A percentile compares a stretch with the other conserved stretches of the same genome.
Evolutionary conservation across 2,888 invertebrate species (phyloP).

Genomic region (Panzeria rudis): DNA sequence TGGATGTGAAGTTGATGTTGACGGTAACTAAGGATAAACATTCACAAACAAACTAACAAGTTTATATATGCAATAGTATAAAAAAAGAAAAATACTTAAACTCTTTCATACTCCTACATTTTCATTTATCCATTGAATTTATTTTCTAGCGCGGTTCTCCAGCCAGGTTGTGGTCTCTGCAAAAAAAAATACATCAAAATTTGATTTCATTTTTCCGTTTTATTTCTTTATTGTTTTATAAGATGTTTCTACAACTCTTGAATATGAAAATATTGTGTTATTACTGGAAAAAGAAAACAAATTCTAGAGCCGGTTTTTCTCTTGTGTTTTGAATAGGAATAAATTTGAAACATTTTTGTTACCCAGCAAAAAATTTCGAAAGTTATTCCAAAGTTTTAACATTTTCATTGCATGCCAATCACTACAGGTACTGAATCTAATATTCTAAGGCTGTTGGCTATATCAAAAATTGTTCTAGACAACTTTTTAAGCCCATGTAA

Average conservation of each 20-base stretch:
- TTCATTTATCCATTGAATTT: slow-evolving; percentile 67
- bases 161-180: slow-evolving; percentile 57
- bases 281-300: slow-evolving; percentile 2
- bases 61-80: not conserved
- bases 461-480: no score
- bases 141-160: slow-evolving; percentile 38
- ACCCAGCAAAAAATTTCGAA: not conserved
- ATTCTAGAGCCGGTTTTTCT: not conserved
- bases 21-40: slow-evolving; percentile 62
- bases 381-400: no score
- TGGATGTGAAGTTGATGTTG: slow-evolving; percentile 45
- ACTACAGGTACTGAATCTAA: no score
- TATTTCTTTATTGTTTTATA: slow-evolving; percentile 15
- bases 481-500: no score
- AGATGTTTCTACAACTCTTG: slow-evolving; percentile 22
- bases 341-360: not conserved
- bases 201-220: slow-evolving; percentile 58
- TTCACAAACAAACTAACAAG: not conserved
- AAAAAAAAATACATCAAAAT: slow-evolving; percentile 53
- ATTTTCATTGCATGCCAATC: no score
- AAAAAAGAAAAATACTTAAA: slow-evolving; percentile 58
- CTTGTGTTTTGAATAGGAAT: not conserved
- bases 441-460: no score
- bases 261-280: slow-evolving; percentile 56
- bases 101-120: slow-evolving; percentile 66